Evolutionary conservation across 53 echinoderm and acorn worm genomes (phyloP).

Genomic region (Apostichopus leukothele): DNA sequence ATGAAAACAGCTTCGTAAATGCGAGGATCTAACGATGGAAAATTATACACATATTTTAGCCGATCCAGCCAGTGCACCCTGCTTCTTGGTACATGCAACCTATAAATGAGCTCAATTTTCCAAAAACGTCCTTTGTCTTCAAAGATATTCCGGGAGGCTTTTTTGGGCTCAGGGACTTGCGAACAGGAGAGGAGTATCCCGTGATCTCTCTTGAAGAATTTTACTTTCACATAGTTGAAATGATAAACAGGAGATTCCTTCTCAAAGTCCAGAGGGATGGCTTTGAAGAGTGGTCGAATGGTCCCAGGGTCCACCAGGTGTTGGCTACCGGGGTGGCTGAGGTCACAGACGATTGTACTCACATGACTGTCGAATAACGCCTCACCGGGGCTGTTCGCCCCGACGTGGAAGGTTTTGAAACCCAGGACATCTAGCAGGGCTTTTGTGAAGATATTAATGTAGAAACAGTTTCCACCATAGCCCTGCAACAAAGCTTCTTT

Average conservation of each 20-base stretch:
- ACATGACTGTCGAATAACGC: constrained; percentile 4
- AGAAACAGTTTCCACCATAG: constrained; percentile 1
- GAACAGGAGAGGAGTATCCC: constrained; percentile 7
- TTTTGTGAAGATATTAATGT: constrained; percentile 15
- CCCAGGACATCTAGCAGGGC: constrained; percentile 18
- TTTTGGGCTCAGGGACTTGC: background rate
- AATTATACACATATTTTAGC: background rate
- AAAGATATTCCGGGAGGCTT: background rate
- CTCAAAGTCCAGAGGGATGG: constrained; percentile 14
- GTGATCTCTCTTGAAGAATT: constrained; percentile 23
- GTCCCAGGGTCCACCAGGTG: constrained; percentile 34
- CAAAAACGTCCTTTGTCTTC: background rate
- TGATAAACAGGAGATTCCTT: constrained; percentile 20
- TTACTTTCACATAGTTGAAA: constrained; percentile 17
- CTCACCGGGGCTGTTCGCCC: constrained; percentile 24
- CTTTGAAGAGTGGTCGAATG: constrained; percentile 3
- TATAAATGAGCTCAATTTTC: background rate
- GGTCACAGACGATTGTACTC: constrained; percentile 22
- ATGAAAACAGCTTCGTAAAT: background rate
- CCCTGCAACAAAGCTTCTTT: background rate
- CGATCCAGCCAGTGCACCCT: background rate
- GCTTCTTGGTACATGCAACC: background rate
- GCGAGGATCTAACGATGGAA: background rate
- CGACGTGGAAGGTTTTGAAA: constrained; percentile 21
- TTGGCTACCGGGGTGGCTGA: constrained; percentile 8